Evolutionary conservation across 2,888 invertebrate species (phyloP).

Genomic region (Harpalus rubripes): DNA sequence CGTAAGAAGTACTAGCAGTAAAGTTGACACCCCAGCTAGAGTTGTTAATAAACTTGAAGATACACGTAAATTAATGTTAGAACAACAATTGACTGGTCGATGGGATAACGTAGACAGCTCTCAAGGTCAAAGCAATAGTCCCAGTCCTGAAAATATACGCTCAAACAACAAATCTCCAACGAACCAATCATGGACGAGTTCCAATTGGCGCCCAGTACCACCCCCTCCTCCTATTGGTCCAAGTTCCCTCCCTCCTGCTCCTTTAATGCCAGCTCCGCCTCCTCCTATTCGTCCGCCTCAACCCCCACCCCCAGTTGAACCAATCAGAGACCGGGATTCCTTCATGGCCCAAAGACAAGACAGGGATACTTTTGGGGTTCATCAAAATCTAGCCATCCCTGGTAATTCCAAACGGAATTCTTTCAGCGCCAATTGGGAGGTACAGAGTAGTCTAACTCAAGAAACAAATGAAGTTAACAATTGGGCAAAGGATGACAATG

Average conservation of each 20-base stretch:
- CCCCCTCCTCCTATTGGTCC: conserved; percentile 83
- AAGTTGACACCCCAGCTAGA: conserved; percentile 84
- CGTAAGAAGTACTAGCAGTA: conserved; percentile 87
- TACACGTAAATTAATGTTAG: conserved; percentile 90
- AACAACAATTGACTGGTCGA: conserved; percentile 88
- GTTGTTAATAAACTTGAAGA: conserved; percentile 91
- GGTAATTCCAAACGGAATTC: conserved; percentile 76
- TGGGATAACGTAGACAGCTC: conserved; percentile 79
- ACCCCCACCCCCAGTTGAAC: conserved; percentile 84
- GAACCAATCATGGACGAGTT: conserved; percentile 75
- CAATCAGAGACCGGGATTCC: conserved; percentile 77
- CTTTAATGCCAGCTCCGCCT: conserved; percentile 81
- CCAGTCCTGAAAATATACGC: conserved; percentile 74
- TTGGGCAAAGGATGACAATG: conserved; percentile 76
- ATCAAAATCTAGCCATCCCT: conserved; percentile 79
- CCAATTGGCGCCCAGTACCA: conserved; percentile 79
- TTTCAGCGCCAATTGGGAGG: conserved; percentile 77
- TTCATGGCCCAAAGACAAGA: conserved; percentile 86
- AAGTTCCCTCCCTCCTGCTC: conserved; percentile 81
- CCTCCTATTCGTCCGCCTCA: conserved; percentile 82
- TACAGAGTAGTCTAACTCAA: conserved; percentile 74
- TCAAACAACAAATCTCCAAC: conserved; percentile 75
- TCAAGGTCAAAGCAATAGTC: conserved; percentile 74
- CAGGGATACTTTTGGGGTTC: conserved; percentile 86
- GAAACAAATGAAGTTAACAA: conserved; percentile 78